Evolutionary conservation across 2,888 invertebrate genomes (phyloP), one percentile per base, ranked within the genome.

Genomic region (Lycaena phlaeas): DNA sequence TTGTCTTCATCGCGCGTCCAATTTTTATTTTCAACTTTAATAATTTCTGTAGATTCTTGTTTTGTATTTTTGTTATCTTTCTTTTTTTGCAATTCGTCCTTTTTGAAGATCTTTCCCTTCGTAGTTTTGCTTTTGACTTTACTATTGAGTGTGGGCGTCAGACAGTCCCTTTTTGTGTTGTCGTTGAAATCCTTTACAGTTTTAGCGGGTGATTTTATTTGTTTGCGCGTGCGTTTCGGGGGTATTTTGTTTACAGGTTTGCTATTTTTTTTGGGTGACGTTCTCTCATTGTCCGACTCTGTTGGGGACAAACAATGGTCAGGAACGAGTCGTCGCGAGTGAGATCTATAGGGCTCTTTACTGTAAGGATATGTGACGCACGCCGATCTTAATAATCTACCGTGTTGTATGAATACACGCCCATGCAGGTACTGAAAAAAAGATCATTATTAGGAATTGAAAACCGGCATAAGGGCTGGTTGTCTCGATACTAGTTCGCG

Each of bases 1-100:
- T 91, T 92, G 64, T 95, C 95, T 59, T 95, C 94, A 39, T 94
- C 92, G 40, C 93, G 85, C 0, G 91, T 91, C 94, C 94, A 95
- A 40, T 52, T 77, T 0, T 44, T 45, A 26, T n/a, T n/a, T n/a
- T 64, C 63, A 14, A 48, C 48, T 43, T 54, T 55, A 36, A 46
- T 37, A n/a, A n/a, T n/a, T 17, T 55, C 50, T 49, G 46, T 43
- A 52, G 44, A 49, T 64, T 74, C 1, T 14, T 49, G 57, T 15
- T 50, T 49, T 18, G 62, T 62, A 30, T 50, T 59, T 15, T 68
- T 51, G 10, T 46, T 46, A 29, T 58, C 65, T 27, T 64, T 66
- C n/a, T 40, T 71, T 36, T 56, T 64, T 45, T 64, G 65, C 37
- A 36, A 39, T 11, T 56, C 55, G 3, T 57, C 54, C 41, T 53